These are phyloP conservation scores for Hemicordylus capensis DNA, from an alignment of 2,113 vertebrate genomes.

Conservation along the genomic window DNA sequence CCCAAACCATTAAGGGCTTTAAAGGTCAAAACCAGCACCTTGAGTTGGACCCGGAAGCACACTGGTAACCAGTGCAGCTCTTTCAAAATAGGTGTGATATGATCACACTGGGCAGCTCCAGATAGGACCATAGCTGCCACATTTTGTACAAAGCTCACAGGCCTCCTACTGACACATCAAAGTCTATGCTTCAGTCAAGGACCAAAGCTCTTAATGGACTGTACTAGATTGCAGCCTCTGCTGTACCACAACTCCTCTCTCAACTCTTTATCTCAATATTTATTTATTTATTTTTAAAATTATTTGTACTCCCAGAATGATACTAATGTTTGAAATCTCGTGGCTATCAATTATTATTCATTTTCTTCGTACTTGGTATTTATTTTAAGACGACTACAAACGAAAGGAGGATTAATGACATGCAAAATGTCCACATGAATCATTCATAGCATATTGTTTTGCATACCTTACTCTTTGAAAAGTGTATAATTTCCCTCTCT, in stretches of 20 bases:
- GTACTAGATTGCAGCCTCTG: neutral
- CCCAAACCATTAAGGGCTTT: too few species aligned
- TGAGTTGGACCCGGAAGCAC: too few species aligned
- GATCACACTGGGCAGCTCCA: too few species aligned
- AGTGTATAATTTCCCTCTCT: neutral
- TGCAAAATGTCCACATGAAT: constrained; percentile 4
- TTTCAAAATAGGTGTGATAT: too few species aligned
- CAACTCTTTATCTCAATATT: neutral
- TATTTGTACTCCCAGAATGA: neutral
- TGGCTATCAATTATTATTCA: neutral
- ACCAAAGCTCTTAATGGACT: too few species aligned
- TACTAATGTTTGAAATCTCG: neutral
- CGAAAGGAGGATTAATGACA: neutral
- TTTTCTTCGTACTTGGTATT: neutral
- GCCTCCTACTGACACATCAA: too few species aligned
- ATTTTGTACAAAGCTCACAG: too few species aligned
- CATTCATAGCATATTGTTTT: constrained; percentile 18
- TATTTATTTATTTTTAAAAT: constrained; percentile 22
- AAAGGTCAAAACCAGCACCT: too few species aligned
- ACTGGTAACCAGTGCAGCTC: too few species aligned
- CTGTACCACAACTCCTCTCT: neutral
- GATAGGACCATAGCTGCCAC: too few species aligned
- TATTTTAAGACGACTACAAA: neutral
- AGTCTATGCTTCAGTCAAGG: too few species aligned
- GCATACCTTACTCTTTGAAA: constrained; percentile 17